phyloP scores from a whole-genome alignment of 2,888 invertebrate species.

The Philonicus albiceps region DNA sequence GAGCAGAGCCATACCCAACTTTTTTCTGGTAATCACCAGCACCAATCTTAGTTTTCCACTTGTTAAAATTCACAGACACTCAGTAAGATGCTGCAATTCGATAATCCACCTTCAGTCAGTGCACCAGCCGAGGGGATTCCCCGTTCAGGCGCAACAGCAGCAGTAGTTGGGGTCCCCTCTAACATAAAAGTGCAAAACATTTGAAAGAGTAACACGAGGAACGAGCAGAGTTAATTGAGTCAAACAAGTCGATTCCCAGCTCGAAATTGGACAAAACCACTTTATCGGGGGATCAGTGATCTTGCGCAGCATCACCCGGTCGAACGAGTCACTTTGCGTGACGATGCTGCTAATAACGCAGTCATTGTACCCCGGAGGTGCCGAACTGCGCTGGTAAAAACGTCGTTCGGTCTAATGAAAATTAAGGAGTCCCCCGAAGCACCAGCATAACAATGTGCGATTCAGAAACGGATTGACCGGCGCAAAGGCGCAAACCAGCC shows the following conservation, averaged over 20 bases:
- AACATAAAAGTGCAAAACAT: slow-evolving; percentile 31
- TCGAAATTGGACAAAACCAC: slow-evolving; percentile 24
- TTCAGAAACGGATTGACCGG: not conserved
- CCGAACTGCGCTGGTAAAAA: not conserved
- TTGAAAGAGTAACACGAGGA: slow-evolving; percentile 25
- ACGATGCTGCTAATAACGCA: slow-evolving; percentile 31
- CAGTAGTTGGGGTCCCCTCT: not conserved
- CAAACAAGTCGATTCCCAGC: slow-evolving; percentile 18
- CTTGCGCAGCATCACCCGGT: not conserved
- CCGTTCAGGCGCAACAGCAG: not conserved
- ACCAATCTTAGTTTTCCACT: not conserved
- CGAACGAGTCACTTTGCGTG: slow-evolving; percentile 39
- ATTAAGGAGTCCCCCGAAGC: slow-evolving; percentile 4
- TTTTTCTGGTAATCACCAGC: not conserved
- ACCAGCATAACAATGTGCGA: not conserved
- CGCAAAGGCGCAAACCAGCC: not conserved
- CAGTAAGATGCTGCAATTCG: not conserved
- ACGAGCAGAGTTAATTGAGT: slow-evolving; percentile 17
- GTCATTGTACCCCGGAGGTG: slow-evolving; percentile 9
- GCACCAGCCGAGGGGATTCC: not conserved
- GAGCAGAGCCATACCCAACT: not conserved
- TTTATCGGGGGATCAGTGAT: not conserved
- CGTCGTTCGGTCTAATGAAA: slow-evolving; percentile 29
- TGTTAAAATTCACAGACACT: not conserved
- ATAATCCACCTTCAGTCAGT: not conserved